Evolutionary conservation across 2,797 vertebrate genomes (phyloP).

Genomic region (Nothura maculosa): DNA sequence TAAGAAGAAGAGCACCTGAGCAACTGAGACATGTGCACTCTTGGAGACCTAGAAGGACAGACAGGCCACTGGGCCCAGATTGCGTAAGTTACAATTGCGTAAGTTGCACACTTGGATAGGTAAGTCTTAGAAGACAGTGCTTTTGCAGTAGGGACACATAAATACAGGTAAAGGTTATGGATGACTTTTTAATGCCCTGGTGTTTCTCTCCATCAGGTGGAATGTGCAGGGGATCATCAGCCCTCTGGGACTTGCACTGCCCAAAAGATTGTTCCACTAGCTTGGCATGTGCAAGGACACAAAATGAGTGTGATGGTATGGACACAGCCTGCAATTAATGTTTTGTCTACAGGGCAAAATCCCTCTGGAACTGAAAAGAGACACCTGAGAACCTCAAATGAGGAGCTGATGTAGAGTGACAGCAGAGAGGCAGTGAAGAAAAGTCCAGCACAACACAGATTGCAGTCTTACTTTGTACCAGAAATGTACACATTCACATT

Average conservation of each 20-base stretch:
- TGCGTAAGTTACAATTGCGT: too few relatives aligned
- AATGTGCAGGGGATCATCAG: background rate
- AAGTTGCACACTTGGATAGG: background rate
- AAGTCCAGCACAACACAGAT: background rate
- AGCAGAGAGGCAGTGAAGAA: background rate
- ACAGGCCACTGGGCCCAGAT: background rate
- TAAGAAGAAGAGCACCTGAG: background rate
- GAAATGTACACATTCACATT: background rate
- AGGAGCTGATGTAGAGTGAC: background rate
- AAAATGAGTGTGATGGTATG: constrained; percentile 47
- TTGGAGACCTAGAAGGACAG: background rate
- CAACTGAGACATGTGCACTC: fast-evolving
- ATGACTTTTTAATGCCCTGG: background rate
- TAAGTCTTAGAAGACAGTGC: background rate
- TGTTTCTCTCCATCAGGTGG: background rate
- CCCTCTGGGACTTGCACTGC: background rate
- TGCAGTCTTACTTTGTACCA: background rate
- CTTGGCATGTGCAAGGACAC: background rate
- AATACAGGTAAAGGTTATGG: background rate
- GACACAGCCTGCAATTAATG: constrained; percentile 11
- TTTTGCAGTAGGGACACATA: background rate
- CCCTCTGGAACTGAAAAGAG: background rate
- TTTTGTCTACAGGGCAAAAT: constrained; percentile 4
- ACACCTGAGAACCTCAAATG: constrained; percentile 8
- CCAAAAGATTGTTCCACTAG: background rate